These are phyloP conservation scores for Takifugu flavidus DNA, from an alignment of 2,113 vertebrate species.

Conservation along the genomic window DNA sequence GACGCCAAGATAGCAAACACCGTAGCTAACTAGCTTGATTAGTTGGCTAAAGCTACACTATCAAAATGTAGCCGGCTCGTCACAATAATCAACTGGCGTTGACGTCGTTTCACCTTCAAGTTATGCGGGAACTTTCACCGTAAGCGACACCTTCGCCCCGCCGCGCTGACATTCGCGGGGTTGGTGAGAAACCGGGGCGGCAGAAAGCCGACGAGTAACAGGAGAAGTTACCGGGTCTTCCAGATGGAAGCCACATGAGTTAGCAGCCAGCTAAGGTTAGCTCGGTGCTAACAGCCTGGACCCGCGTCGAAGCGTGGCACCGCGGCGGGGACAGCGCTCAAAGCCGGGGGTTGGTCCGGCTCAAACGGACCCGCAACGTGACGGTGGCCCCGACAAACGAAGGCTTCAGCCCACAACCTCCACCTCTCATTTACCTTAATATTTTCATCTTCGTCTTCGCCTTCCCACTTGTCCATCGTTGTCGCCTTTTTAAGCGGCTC, in stretches of 20 bases:
- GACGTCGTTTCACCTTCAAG: neutral
- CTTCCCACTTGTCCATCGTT: conserved; percentile 84
- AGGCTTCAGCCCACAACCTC: neutral
- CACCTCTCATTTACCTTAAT: conserved; percentile 78
- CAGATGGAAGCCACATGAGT: conserved; percentile 51
- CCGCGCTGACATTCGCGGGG: neutral
- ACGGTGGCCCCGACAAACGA: neutral
- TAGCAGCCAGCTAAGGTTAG: conserved; percentile 43
- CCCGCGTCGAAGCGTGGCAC: conserved; percentile 30
- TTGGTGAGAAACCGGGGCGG: no score
- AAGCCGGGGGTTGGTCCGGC: no score
- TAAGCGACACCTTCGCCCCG: neutral
- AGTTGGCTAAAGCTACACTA: conserved; percentile 26
- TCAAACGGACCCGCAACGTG: no score
- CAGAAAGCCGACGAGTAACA: neutral
- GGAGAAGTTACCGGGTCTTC: conserved; percentile 3
- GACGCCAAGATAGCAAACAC: conserved; percentile 15
- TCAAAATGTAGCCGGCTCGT: neutral
- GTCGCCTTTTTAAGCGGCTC: conserved; percentile 69
- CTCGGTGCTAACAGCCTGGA: conserved; percentile 30
- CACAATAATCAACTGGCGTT: neutral
- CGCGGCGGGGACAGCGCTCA: neutral
- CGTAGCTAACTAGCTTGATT: conserved; percentile 38
- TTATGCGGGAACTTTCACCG: neutral
- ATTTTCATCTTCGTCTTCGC: conserved; percentile 89